Evolutionary conservation across 2,888 invertebrate species (phyloP).

Genomic region (Matsumyia berberina): DNA sequence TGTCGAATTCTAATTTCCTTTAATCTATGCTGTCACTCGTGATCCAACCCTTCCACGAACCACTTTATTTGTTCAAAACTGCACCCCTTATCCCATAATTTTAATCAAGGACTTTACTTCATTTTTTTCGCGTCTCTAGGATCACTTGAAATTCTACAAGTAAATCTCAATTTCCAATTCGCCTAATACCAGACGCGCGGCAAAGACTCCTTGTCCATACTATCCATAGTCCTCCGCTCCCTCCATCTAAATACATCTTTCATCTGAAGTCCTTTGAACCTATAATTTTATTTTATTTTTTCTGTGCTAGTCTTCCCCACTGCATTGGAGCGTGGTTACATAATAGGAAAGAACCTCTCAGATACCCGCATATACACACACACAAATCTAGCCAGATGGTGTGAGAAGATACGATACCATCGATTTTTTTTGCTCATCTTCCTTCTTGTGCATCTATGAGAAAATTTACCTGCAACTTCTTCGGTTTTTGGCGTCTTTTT

Average conservation of each 20-base stretch:
- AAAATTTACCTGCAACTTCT: constrained; percentile 28
- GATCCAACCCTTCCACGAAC: too few relatives aligned
- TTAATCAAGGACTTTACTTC: not conserved
- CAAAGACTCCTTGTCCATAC: not conserved
- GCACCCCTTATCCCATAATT: not conserved
- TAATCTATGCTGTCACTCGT: too few relatives aligned
- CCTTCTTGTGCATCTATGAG: constrained; percentile 28
- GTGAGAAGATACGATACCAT: constrained; percentile 50
- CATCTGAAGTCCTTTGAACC: constrained; percentile 27
- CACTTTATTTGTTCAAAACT: too few relatives aligned
- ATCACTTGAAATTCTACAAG: constrained; percentile 64
- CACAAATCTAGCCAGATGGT: constrained; percentile 33
- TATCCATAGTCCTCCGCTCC: constrained; percentile 6
- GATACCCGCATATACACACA: not conserved
- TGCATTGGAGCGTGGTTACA: constrained; percentile 57
- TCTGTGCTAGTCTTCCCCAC: not conserved
- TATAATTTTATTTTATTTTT: constrained; percentile 27
- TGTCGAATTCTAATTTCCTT: too few relatives aligned
- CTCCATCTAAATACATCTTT: constrained; percentile 44
- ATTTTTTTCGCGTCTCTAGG: not conserved
- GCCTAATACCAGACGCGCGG: constrained; percentile 5
- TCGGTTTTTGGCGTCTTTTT: constrained; percentile 14
- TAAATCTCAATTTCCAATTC: constrained; percentile 66
- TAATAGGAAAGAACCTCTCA: constrained; percentile 47
- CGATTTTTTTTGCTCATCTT: constrained; percentile 67